phyloP scores from a whole-genome alignment of 2,113 vertebrate species.

The Caranx melampygus region DNA sequence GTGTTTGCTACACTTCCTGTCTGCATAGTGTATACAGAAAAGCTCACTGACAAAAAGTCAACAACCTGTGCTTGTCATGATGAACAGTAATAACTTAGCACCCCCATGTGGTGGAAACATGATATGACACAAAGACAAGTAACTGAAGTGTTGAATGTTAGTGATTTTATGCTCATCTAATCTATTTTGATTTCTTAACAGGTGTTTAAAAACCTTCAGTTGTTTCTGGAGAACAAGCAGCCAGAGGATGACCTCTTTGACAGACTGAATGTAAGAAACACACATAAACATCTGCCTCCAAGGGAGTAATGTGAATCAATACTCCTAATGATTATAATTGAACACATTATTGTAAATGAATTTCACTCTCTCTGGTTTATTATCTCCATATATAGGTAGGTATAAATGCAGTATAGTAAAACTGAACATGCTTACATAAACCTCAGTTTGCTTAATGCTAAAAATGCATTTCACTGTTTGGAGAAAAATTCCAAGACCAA shows the following conservation, averaged over 20 bases:
- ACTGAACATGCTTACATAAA: too few relatives aligned
- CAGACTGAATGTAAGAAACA: conserved; percentile 92
- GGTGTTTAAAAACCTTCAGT: conserved; percentile 98
- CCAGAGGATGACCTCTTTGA: conserved; percentile 97
- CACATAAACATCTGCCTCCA: not conserved
- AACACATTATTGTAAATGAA: too few relatives aligned
- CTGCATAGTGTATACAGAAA: not conserved
- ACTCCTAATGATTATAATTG: too few relatives aligned
- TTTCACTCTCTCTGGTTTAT: too few relatives aligned
- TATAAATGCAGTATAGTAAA: too few relatives aligned
- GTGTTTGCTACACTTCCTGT: not conserved
- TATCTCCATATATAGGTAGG: too few relatives aligned
- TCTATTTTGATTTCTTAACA: conserved; percentile 62
- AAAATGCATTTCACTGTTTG: too few relatives aligned
- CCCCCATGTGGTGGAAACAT: conserved; percentile 49
- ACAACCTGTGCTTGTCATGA: conserved; percentile 35
- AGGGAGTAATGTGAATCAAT: not conserved
- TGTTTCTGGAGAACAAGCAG: conserved; percentile 98
- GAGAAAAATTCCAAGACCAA: too few relatives aligned
- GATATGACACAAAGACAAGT: not conserved
- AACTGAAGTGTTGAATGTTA: not conserved
- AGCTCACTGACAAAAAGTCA: not conserved
- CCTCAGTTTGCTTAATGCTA: too few relatives aligned
- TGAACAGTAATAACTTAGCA: conserved; percentile 29
- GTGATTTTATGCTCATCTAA: not conserved